A percentile compares a stretch with the other conserved stretches of the same genome.
Conservation (phyloP, 2,797 vertebrate genomes). For the Todus mexicanus region DNA sequence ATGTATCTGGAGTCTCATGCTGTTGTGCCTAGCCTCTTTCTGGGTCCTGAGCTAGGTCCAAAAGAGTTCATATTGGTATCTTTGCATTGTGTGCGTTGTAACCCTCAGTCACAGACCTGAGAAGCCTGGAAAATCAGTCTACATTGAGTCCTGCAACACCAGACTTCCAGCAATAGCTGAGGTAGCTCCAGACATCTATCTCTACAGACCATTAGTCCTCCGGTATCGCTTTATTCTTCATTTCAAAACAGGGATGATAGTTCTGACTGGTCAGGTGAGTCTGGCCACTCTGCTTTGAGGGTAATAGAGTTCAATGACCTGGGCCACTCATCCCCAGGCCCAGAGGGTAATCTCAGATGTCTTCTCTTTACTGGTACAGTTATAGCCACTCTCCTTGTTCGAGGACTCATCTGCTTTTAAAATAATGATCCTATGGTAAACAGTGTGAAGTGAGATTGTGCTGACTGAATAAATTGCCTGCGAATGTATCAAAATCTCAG, state of each 20-base stretch:
- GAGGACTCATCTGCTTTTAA: background rate
- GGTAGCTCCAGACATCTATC: background rate
- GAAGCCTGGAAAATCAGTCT: background rate
- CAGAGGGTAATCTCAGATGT: background rate
- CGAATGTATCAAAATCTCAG: background rate
- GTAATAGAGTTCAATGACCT: background rate
- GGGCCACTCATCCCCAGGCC: background rate
- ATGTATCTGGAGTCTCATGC: background rate
- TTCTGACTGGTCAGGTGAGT: background rate
- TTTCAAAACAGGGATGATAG: background rate
- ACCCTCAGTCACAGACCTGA: background rate
- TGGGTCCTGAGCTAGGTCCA: background rate
- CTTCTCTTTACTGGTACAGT: background rate
- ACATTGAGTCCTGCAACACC: background rate
- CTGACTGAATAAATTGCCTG: background rate
- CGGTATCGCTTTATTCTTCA: background rate
- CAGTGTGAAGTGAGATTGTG: background rate
- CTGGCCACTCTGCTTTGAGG: background rate
- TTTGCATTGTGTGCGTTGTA: background rate
- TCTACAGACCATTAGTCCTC: background rate
- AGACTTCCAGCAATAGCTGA: background rate
- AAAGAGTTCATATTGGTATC: background rate
- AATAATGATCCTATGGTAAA: background rate
- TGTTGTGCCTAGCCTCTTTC: background rate
- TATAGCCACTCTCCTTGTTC: background rate